These are phyloP conservation scores for Rhineura floridana DNA, from an alignment of 2,113 vertebrate genomes.

Conservation along the genomic window DNA sequence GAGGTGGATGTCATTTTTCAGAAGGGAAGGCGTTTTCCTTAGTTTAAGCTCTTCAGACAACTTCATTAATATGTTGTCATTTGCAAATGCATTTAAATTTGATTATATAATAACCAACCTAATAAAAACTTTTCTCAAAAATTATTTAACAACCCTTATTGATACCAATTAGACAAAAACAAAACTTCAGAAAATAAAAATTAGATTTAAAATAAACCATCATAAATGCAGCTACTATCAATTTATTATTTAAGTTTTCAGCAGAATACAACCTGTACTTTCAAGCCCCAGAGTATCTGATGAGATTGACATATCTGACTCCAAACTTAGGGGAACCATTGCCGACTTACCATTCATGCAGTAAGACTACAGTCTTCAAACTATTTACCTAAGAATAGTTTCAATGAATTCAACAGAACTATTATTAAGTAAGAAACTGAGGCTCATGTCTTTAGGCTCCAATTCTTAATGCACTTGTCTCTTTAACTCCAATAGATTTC, in stretches of 20 bases:
- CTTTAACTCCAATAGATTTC: neutral
- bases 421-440: neutral
- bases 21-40: neutral
- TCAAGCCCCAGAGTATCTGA: conserved; percentile 64
- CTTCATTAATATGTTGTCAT: neutral
- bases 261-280: conserved; percentile 56
- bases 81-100: neutral
- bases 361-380: neutral
- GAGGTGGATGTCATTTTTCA: neutral
- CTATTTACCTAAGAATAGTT: neutral
- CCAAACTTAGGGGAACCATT: conserved; percentile 69
- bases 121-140: neutral
- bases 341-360: conserved; percentile 20
- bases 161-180: neutral
- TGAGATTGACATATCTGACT: conserved; percentile 63
- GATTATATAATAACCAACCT: neutral
- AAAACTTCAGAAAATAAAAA: neutral
- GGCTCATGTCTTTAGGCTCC: neutral
- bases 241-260: conserved; percentile 58
- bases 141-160: neutral
- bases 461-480: neutral
- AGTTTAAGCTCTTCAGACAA: neutral
- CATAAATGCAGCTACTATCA: conserved; percentile 19
- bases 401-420: neutral
- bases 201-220: neutral